Percentiles rank a stretch among this genome's conserved stretches.
phyloP scores from a whole-genome alignment of 2,113 vertebrate genomes.

The Casuarius casuarius region DNA sequence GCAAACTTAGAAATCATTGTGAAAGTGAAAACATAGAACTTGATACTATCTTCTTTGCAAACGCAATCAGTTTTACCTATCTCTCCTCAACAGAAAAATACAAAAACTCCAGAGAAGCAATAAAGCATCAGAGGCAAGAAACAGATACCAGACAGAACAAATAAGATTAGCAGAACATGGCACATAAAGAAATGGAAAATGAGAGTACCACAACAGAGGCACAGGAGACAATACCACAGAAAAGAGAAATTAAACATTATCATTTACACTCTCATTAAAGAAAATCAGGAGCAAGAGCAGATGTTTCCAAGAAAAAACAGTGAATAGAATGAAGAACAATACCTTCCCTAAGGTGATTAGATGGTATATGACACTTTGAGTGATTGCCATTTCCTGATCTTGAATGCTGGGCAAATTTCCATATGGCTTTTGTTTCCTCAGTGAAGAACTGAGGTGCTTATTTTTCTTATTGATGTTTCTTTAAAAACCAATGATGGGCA shows the following conservation, averaged over 20 bases:
- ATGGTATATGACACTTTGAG: not conserved
- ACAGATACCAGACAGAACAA: not conserved
- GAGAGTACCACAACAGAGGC: not conserved
- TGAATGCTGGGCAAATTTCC: slow-evolving; percentile 7
- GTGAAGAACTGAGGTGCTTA: not conserved
- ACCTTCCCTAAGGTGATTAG: not conserved
- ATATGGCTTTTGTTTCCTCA: not conserved
- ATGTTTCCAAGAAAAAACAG: slow-evolving; percentile 3
- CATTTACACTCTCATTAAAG: slow-evolving; percentile 9
- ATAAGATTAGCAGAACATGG: not conserved
- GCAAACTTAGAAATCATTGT: not conserved
- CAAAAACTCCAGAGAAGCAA: not conserved
- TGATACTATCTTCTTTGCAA: not conserved
- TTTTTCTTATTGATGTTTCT: not conserved
- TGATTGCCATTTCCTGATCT: not conserved
- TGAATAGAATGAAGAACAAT: not conserved
- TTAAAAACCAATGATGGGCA: not conserved
- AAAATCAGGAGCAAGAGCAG: not conserved
- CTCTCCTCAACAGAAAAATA: not conserved
- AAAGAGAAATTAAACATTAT: not conserved
- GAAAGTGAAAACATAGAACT: not conserved
- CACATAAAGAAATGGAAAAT: not conserved
- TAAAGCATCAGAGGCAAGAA: not conserved
- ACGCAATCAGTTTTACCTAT: not conserved
- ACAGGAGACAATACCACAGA: not conserved